These are phyloP conservation scores for Meteorus sp. DNA, from an alignment of 1,140 invertebrate genomes.

Conservation along the genomic window DNA sequence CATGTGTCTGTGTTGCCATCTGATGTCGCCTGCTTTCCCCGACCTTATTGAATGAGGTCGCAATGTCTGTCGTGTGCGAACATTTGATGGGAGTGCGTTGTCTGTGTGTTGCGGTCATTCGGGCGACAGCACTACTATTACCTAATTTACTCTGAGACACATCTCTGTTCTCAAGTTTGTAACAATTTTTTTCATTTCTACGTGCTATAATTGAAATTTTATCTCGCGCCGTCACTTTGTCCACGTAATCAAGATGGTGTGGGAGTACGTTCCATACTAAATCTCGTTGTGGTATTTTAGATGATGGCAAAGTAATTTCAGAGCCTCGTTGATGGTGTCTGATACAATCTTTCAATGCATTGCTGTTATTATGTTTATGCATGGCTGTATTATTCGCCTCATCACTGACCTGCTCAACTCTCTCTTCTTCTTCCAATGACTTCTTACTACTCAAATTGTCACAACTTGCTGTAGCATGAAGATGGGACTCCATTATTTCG, in stretches of 20 bases:
- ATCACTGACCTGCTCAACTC: slow-evolving; percentile 25
- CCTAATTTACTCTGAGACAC: neutral
- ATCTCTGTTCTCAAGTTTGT: neutral
- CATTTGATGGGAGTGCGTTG: slow-evolving; percentile 24
- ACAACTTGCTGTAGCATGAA: slow-evolving; percentile 42
- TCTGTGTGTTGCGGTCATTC: slow-evolving; percentile 21
- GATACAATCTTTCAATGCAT: neutral
- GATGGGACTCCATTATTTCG: slow-evolving; percentile 28
- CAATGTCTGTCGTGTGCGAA: slow-evolving; percentile 12
- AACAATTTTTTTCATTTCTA: neutral
- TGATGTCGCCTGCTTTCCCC: slow-evolving; percentile 42
- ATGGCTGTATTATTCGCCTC: neutral
- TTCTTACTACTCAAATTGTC: slow-evolving; percentile 40
- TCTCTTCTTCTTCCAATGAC: slow-evolving; percentile 27
- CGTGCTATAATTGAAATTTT: neutral
- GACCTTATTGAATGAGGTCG: slow-evolving; percentile 45
- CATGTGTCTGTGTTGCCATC: slow-evolving; percentile 14
- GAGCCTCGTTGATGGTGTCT: neutral
- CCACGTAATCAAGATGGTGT: neutral
- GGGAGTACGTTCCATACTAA: neutral
- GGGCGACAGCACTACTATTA: neutral
- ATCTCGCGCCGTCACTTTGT: neutral
- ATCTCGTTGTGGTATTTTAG: slow-evolving; percentile 8
- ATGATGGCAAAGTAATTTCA: neutral
- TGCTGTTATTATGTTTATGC: neutral